These are phyloP conservation scores for Protophormia terraenovae DNA, from an alignment of 2,888 invertebrate genomes.

Conservation along the genomic window DNA sequence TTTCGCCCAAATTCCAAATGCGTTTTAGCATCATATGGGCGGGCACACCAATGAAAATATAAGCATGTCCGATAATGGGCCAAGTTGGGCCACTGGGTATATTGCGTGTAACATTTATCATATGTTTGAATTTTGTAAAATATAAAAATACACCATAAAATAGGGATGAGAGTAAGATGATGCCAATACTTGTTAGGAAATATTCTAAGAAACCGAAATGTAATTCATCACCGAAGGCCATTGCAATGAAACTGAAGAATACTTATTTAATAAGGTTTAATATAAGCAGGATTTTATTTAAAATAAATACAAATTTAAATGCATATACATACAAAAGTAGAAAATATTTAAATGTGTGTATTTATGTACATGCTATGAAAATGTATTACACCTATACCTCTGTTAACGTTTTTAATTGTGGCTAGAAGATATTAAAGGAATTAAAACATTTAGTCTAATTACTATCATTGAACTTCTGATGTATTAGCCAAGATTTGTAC, in stretches of 20 bases:
- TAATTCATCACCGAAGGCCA: conserved; percentile 64
- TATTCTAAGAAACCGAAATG: neutral
- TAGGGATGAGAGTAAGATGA: neutral
- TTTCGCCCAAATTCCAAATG: conserved; percentile 62
- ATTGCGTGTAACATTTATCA: conserved; percentile 72
- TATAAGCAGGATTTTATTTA: neutral
- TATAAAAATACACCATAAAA: conserved; percentile 70
- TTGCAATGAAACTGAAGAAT: neutral
- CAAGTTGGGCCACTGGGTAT: conserved; percentile 78
- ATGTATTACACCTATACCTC: too few relatives aligned
- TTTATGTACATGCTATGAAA: too few relatives aligned
- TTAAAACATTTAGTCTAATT: too few relatives aligned
- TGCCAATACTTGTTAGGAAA: neutral
- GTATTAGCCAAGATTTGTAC: too few relatives aligned
- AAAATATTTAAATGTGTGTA: too few relatives aligned
- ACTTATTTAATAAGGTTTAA: neutral
- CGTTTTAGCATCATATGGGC: conserved; percentile 76
- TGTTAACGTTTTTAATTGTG: too few relatives aligned
- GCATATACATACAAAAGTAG: neutral
- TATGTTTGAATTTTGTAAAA: conserved; percentile 73
- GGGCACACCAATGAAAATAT: conserved; percentile 80
- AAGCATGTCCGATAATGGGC: conserved; percentile 83
- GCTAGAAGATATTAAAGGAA: too few relatives aligned
- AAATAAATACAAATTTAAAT: neutral
- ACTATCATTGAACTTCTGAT: too few relatives aligned